These are phyloP conservation scores for Ceratina japonica DNA, from an alignment of 1,140 invertebrate genomes.

Conservation along the genomic window DNA sequence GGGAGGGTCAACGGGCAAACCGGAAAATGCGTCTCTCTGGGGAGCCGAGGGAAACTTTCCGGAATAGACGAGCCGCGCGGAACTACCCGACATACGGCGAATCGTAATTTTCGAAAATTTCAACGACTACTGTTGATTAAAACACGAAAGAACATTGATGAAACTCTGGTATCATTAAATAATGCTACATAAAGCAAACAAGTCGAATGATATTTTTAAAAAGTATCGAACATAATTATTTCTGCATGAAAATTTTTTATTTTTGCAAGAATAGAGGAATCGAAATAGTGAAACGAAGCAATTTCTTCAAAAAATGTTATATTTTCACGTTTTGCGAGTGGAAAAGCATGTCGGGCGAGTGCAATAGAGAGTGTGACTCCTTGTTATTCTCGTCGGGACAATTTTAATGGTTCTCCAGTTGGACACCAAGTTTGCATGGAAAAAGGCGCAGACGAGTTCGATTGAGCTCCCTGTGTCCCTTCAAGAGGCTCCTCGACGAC, in stretches of 20 bases:
- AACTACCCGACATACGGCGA: conserved; percentile 6
- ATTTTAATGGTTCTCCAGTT: conserved; percentile 3
- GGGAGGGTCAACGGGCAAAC: not conserved
- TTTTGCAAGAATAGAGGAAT: no score
- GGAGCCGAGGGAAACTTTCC: not conserved
- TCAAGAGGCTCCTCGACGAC: conserved; percentile 22
- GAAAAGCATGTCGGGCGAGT: no score
- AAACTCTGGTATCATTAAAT: not conserved
- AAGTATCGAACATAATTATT: no score
- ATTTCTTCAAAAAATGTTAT: no score
- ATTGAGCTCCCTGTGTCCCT: conserved; percentile 29
- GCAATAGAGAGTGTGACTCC: no score
- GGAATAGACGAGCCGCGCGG: not conserved
- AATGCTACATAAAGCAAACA: no score
- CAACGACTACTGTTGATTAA: not conserved
- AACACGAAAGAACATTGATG: not conserved
- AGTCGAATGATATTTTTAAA: no score
- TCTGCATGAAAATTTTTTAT: no score
- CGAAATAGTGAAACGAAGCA: no score
- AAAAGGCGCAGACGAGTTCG: conserved; percentile 10
- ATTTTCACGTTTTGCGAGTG: no score
- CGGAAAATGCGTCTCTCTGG: conserved; percentile 14
- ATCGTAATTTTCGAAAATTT: conserved; percentile 14
- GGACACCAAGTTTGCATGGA: not conserved
- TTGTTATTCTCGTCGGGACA: not conserved